Evolutionary conservation across 2,888 invertebrate species (phyloP), one percentile per base, ranked within the genome.

Genomic region (Stramonita haemastoma): DNA sequence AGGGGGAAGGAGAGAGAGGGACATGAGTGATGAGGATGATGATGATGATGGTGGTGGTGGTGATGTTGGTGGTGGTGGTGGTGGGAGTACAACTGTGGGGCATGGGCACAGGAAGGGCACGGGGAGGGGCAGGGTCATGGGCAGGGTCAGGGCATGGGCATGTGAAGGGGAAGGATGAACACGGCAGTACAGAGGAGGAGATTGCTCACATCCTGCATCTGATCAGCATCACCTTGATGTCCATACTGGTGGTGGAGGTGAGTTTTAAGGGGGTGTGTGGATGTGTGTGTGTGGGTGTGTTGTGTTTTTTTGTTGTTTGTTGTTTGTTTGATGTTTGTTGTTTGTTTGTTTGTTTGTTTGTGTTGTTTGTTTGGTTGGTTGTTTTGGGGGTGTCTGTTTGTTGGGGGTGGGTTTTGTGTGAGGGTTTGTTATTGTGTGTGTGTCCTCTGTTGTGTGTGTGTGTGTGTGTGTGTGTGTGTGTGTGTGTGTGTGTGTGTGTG

Each of bases 161-260:
- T 29, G 8, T 13, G n/a, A 26, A 77, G 2, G 73, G 86, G 32
- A 57, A 83, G 46, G 87, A 88, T 17, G 77, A 89, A 8, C 89
- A 85, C 32, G 90, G 92, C 86, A 91, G 92, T 73, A 91, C 93
- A 46, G 92, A 94, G 87, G 94, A 93, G 89, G 90, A 92, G 19
- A 93, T 95, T 70, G 95, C 94, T 77, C 94, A 94, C 88, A 92
- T 93, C n/a, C 94, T 93, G 89, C 95, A 95, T 90, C 93, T 93
- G 87, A 93, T 93, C 87, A 95, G 95, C 91, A 92, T 94, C 84
- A 90, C 94, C 22, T 93, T 95, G 56, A 89, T 95, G 83, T 92
- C 93, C 73, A 90, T 94, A n/a, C 91, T 95, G 17, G 90, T 94
- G 56, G 83, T 94, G 60, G 93, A 94, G 93, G 95, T 94, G 89